A percentile compares a stretch with the other conserved stretches of the same genome.
phyloP scores from a whole-genome alignment of 2,888 invertebrate species.

The Rhamnusium bicolor region DNA sequence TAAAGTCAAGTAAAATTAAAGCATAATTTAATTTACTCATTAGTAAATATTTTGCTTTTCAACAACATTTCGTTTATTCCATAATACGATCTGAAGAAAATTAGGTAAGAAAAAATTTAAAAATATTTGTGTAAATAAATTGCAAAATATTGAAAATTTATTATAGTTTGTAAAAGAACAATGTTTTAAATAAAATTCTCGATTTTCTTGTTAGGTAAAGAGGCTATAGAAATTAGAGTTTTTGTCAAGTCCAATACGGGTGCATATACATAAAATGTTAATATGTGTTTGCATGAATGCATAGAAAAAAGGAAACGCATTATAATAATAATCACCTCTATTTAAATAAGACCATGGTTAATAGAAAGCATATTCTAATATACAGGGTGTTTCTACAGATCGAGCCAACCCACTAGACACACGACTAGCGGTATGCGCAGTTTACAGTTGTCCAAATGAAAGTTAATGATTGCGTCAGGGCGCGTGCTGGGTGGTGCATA shows the following conservation, averaged over 20 bases:
- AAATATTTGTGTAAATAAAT: neutral
- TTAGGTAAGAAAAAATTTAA: neutral
- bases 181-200: no score
- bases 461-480: no score
- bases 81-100: neutral
- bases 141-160: neutral
- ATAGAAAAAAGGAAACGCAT: neutral
- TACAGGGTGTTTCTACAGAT: no score
- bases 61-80: neutral
- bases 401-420: no score
- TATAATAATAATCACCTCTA: neutral
- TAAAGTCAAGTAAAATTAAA: neutral
- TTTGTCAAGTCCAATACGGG: neutral
- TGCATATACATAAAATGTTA: neutral
- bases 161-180: no score
- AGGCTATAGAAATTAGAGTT: no score
- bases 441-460: no score
- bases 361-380: constrained; percentile 1
- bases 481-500: no score
- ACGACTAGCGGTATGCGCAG: no score
- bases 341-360: neutral
- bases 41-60: neutral
- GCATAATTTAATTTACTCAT: no score
- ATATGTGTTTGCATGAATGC: neutral
- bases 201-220: no score